Conservation (phyloP, 2,888 invertebrate genomes). For the Metacarcinus magister region DNA sequence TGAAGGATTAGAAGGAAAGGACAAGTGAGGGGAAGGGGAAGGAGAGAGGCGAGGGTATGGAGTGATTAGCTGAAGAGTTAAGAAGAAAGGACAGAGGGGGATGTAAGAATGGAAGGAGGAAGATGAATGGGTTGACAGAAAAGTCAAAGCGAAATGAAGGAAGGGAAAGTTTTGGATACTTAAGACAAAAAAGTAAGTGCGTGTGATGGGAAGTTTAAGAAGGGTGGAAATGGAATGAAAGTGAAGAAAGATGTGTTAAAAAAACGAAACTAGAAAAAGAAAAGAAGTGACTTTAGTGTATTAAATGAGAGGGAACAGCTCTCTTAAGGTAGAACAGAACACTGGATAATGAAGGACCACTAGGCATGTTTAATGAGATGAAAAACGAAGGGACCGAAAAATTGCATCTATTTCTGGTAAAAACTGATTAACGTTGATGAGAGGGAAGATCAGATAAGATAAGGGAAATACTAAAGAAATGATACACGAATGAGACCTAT, state of each 20-base stretch:
- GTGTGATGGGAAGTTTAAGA: neutral
- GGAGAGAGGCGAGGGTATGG: neutral
- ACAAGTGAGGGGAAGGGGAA: neutral
- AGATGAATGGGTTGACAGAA: neutral
- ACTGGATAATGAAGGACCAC: neutral
- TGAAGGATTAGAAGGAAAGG: neutral
- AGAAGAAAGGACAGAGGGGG: neutral
- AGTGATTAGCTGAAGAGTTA: neutral
- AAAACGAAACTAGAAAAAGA: neutral
- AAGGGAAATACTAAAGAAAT: neutral
- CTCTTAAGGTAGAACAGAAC: neutral
- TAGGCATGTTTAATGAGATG: neutral
- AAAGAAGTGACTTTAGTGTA: neutral
- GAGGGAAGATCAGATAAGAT: neutral
- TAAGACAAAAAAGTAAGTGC: neutral
- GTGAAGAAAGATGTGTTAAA: neutral
- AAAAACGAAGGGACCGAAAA: neutral
- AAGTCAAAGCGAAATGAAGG: neutral
- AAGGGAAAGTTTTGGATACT: neutral
- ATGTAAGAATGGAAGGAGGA: neutral
- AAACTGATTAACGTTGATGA: neutral
- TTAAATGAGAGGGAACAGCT: neutral
- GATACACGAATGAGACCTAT: neutral
- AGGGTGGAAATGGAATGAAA: neutral
- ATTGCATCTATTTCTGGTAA: neutral